These are phyloP conservation scores for Martes martes DNA, from an alignment of 2,113 vertebrate species.

Conservation along the genomic window DNA sequence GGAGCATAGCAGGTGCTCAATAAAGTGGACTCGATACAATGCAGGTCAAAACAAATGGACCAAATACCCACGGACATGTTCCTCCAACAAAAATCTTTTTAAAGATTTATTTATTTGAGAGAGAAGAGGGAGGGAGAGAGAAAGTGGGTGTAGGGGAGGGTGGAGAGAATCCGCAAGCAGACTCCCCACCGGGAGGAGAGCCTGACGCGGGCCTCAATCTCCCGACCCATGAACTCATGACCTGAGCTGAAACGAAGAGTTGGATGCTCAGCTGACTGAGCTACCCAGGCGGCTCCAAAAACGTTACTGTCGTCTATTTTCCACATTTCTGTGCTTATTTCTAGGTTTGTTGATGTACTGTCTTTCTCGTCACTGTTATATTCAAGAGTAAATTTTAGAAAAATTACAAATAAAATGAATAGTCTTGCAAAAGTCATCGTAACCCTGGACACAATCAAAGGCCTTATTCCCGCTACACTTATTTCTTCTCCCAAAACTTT, in stretches of 20 bases:
- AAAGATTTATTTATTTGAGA: background rate
- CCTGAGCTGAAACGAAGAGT: background rate
- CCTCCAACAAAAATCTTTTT: background rate
- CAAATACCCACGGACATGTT: background rate
- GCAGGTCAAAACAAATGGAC: background rate
- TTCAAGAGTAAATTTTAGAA: background rate
- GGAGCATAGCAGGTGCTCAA: accelerated
- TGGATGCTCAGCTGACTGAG: background rate
- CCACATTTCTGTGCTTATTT: background rate
- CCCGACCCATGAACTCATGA: background rate
- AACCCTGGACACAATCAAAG: background rate
- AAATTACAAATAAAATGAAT: background rate
- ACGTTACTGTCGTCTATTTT: background rate
- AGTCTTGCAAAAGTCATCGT: background rate
- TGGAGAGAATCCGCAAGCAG: background rate
- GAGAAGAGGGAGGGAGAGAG: background rate
- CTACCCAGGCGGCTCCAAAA: background rate
- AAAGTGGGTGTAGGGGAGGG: background rate
- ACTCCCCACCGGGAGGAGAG: background rate
- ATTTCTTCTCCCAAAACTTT: background rate
- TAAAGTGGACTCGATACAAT: background rate
- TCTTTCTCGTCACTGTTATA: background rate
- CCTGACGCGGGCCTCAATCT: background rate
- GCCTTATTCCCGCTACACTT: background rate
- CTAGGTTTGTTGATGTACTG: background rate